Conservation (phyloP, 2,797 vertebrate genomes). For the Scomberomorus guttatus region DNA sequence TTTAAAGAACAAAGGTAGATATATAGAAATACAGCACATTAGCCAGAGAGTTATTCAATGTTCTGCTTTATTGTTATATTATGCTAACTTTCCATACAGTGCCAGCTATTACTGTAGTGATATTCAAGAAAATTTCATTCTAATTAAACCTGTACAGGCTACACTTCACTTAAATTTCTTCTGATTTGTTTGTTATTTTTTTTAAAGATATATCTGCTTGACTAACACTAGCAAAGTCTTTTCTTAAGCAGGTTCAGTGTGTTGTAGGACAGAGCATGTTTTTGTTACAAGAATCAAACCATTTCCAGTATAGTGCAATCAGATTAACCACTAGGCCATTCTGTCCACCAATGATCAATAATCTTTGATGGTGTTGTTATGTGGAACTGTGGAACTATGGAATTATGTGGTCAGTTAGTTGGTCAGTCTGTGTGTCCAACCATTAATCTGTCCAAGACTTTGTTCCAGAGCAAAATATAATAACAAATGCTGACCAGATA, state of each 20-base stretch:
- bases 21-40: slow-evolving; percentile 8
- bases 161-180: background rate
- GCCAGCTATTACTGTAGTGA: background rate
- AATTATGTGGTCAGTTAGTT: background rate
- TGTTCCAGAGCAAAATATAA: background rate
- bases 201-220: background rate
- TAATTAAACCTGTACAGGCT: background rate
- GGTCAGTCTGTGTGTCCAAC: background rate
- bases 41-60: background rate
- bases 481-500: background rate
- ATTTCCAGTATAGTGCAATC: slow-evolving; percentile 10
- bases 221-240: too few relatives aligned
- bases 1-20: slow-evolving; percentile 2
- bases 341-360: background rate
- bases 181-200: background rate
- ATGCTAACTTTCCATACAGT: too few relatives aligned
- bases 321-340: background rate
- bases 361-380: slow-evolving; percentile 2
- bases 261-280: background rate
- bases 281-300: slow-evolving; percentile 1
- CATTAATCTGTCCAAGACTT: background rate
- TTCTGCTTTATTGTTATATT: slow-evolving; percentile 8
- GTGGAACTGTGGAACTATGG: slow-evolving; percentile 1
- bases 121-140: slow-evolving; percentile 5
- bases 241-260: background rate